Percentiles rank a stretch among this genome's conserved stretches.
These are phyloP conservation scores for Chelonus formosanus DNA, from an alignment of 2,888 invertebrate species.

Conservation along the genomic window DNA sequence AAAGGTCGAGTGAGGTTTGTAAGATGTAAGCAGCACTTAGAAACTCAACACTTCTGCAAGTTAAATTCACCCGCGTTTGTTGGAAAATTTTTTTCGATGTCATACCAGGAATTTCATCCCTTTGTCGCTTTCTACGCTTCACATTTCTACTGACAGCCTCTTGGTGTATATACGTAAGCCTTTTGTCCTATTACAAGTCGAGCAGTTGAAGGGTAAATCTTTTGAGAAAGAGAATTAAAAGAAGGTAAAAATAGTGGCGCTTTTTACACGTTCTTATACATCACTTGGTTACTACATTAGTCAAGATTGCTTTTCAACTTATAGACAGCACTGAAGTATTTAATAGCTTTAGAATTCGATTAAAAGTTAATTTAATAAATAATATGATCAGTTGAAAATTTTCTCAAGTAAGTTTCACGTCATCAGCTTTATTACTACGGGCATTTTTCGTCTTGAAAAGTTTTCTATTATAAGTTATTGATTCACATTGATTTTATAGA, in stretches of 20 bases:
- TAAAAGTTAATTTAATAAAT: too few relatives aligned
- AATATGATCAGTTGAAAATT: too few relatives aligned
- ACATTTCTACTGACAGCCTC: conserved; percentile 11
- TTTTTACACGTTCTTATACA: too few relatives aligned
- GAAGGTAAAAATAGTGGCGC: neutral
- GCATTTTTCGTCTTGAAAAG: too few relatives aligned
- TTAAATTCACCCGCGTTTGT: conserved; percentile 11
- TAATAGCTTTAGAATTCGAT: too few relatives aligned
- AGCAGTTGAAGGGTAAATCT: conserved; percentile 16
- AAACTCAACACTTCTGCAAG: conserved; percentile 7
- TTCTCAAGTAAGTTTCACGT: too few relatives aligned
- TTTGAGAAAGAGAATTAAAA: conserved; percentile 3
- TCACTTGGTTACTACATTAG: too few relatives aligned
- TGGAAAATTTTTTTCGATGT: neutral
- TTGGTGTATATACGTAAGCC: conserved; percentile 11
- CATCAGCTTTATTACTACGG: too few relatives aligned
- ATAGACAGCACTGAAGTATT: too few relatives aligned
- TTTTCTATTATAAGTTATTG: too few relatives aligned
- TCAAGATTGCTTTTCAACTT: too few relatives aligned
- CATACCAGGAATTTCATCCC: conserved; percentile 1
- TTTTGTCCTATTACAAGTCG: conserved; percentile 22
- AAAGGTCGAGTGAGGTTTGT: conserved; percentile 12
- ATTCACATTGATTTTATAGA: too few relatives aligned
- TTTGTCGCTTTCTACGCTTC: conserved; percentile 8
- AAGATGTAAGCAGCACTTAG: conserved; percentile 3